Evolutionary conservation across 1,140 invertebrate genomes (phyloP), one percentile per base, ranked within the genome.

Genomic region (Druon quercuslanigerum): DNA sequence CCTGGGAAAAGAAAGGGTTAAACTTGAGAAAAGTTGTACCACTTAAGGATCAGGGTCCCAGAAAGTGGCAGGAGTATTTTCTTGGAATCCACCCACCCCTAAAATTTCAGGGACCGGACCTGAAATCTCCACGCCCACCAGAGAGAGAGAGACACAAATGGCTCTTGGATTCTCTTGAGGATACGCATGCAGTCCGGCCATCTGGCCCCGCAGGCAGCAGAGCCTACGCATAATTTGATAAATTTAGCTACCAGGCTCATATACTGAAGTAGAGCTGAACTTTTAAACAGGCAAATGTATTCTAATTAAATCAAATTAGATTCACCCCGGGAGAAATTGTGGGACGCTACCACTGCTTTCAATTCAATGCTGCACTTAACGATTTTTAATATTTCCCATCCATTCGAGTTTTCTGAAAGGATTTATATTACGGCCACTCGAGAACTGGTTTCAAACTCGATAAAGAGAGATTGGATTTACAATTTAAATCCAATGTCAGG

Each of bases 231-330:
- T 88, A 88, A 87, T 88, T 87, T 82, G 86, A 84, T 87, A 85
- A 88, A 88, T 88, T 88, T 86, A 87, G 83, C 80, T 88, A 88
- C 86, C 87, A 88, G 87, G 87, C 86, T 86, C 71, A 87, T 88
- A 88, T 88, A 77, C 79, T 70, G 60, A 51, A 51, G 82, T 82
- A 83, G 87, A 88, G 87, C 87, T 82, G 74, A 82, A 81, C 76
- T 87, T 87, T 87, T 83, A 86, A 81, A 79, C 84, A 83, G 82
- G 84, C 85, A 87, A 88, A 88, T 88, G 83, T 88, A 88, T 88
- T 87, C 87, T 88, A 87, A 88, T 88, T 87, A 88, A 88, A 87
- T 87, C 86, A 87, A 87, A 87, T 87, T 85, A 84, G 85, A 87
- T 87, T 86, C 85, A 85, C 79, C 84, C 85, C 72, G 71, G 33